Base-by-base conservation (phyloP, 2,888 invertebrate species). In the Athetis lepigone region DNA sequence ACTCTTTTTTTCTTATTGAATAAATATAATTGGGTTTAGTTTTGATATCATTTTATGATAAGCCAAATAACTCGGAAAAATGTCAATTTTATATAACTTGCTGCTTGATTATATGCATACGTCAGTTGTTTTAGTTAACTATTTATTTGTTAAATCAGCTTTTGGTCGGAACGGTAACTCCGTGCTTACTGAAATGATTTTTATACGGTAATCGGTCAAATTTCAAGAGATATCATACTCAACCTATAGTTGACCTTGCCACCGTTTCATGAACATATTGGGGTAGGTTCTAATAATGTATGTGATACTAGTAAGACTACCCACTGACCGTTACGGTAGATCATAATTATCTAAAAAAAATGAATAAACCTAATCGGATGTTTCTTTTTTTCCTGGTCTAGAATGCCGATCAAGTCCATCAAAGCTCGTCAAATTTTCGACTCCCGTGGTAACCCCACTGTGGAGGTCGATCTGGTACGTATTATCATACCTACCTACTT, bases 371-470 rank as follows among this genome's bases (percentile, higher is more conserved):
- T 36, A 16, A 61, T 16, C 69, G 85, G 85, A 47, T 67, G 59
- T 13, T 59, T 69, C 39, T 63, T 69, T 63, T 29, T 56, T 65
- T 52, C 61, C n/a, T 25, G 70, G 62, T 73, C 58, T 81, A 95
- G 87, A 74, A 99, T 99, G 99, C 97, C 98, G 67, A 98, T 99
- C 92, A 97, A 97, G 92, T 97, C 97, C 75, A 97, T 99, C 87
- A 97, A 97, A 88, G 99, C 99, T 77, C 98, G 99, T 91, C 98
- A 98, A 95, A 99, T 99, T 94, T 99, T 98, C 93, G 99, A 99
- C 96, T 99, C 99, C 62, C 98, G 99, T 91, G 99, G 99, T 73
- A 99, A 99, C 91, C 99, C 99, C 75, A 99, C 99, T 39, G 99
- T 99, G 54, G 99, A 99, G 95, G 99, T 99, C 80, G 97, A 97